Conservation (phyloP, 2,888 invertebrate genomes). For the Drosophila suboccidentalis region DNA sequence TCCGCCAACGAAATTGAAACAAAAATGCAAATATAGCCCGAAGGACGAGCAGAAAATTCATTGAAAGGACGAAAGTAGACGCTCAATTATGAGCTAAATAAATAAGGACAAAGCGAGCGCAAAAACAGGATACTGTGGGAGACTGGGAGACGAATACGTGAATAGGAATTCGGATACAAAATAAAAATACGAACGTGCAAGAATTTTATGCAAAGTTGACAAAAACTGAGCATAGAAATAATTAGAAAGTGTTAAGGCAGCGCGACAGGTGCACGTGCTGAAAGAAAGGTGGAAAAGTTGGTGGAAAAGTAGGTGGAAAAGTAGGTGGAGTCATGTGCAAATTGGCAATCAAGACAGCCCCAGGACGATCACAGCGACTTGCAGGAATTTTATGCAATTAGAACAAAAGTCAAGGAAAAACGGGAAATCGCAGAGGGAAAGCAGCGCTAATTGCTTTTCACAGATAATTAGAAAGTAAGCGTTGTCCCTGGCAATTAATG, state of each 20-base stretch:
- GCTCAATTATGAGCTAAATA: constrained; percentile 67
- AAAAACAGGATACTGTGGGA: constrained; percentile 28
- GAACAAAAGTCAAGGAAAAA: constrained; percentile 34
- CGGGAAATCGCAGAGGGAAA: constrained; percentile 6
- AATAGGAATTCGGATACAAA: constrained; percentile 11
- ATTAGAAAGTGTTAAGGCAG: constrained; percentile 56
- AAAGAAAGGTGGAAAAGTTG: no score
- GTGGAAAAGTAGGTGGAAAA: not conserved
- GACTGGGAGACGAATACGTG: constrained; percentile 10
- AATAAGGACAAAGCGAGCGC: constrained; percentile 51
- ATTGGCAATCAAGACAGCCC: constrained; percentile 70
- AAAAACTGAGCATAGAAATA: constrained; percentile 66
- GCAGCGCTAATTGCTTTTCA: constrained; percentile 73
- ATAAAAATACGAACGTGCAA: constrained; percentile 50
- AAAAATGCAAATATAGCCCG: constrained; percentile 48
- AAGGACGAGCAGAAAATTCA: not conserved
- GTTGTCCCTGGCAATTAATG: constrained; percentile 21
- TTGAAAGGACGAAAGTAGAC: constrained; percentile 9
- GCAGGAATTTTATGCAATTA: constrained; percentile 67
- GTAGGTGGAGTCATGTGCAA: constrained; percentile 39
- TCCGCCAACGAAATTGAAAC: constrained; percentile 38
- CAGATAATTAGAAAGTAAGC: constrained; percentile 68
- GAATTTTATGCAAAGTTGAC: constrained; percentile 77
- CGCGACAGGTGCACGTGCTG: constrained; percentile 21
- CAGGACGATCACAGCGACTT: constrained; percentile 37